Evolutionary conservation across 2,797 vertebrate species (phyloP), one percentile per base, ranked within the genome.

Genomic region (Botia kubotai): DNA sequence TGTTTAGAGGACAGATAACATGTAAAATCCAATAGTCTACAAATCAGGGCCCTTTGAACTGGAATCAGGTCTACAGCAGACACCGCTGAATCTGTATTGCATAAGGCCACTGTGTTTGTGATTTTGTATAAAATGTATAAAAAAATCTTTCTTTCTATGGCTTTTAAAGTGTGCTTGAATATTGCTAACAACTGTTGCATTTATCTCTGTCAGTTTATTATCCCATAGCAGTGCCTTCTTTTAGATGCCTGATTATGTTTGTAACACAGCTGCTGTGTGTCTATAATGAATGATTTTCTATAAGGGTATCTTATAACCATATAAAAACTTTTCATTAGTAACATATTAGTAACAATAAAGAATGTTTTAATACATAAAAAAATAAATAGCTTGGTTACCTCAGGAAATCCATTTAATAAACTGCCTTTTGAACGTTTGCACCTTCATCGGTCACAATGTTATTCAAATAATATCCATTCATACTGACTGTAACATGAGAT

Each of bases 1-100:
- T 70, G 67, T 58, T 39, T 57, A 19, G 52, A 60, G 36, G 66
- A 71, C 67, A 36, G 55, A 70, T 70, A 70, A 70, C 66, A 36
- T 36, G 26, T 62, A 13, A 33, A 62, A 62, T 50, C 23, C 12
- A 70, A 16, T 70, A 48, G 60, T 71, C 21, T 50, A 48, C 21
- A 0, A 16, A 16, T 50, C 16, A 0, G 36, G 48, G 53, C 0
- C 48, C 65, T 68, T 67, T 55, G 62, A 75, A 10, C 63, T 36
- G 3, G 33, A 72, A 4, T 36, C 26, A 19, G 16, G n/a, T 53
- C 11, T 21, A 19, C 50, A 13, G 13, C 0, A 57, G 48, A 5
- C 63, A 23, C 1, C 19, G 17, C 21, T 43, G 19, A 21, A 23
- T 74, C 72, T 29, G 21, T 75, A 62, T 62, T 19, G 43, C n/a